Percentiles rank a stretch among this genome's conserved stretches.
Conservation (phyloP, 92 coral and sea anemone genomes). For the Blastomussa wellsi region DNA sequence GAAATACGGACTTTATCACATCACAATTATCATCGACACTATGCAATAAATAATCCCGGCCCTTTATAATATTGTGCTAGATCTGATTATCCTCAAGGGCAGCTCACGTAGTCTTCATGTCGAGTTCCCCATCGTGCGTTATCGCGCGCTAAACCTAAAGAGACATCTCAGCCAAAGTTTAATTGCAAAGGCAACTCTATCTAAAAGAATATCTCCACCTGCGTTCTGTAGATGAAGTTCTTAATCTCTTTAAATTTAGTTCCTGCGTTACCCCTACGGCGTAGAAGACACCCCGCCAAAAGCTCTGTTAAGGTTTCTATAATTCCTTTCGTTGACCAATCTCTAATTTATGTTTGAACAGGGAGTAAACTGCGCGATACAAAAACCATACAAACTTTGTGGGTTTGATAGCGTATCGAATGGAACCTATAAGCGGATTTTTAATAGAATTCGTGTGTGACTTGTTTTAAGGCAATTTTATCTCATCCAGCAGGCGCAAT, state of each 20-base stretch:
- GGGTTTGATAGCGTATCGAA: neutral
- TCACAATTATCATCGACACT: neutral
- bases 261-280: neutral
- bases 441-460: neutral
- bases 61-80: neutral
- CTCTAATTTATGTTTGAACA: neutral
- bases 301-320: neutral
- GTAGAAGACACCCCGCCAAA: neutral
- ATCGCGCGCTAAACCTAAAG: neutral
- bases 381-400: neutral
- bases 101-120: neutral
- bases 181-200: neutral
- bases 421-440: too few relatives aligned
- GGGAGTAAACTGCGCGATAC: neutral
- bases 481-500: neutral
- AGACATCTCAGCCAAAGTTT: neutral
- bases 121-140: neutral
- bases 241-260: constrained; percentile 1
- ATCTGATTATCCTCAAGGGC: neutral
- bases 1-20: neutral
- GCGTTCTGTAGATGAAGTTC: neutral
- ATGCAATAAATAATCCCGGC: neutral
- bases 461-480: neutral
- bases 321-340: neutral
- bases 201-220: neutral